Percentiles rank a stretch among this genome's conserved stretches.
Conservation (phyloP, 2,888 invertebrate species). For the Machimus rusticus region DNA sequence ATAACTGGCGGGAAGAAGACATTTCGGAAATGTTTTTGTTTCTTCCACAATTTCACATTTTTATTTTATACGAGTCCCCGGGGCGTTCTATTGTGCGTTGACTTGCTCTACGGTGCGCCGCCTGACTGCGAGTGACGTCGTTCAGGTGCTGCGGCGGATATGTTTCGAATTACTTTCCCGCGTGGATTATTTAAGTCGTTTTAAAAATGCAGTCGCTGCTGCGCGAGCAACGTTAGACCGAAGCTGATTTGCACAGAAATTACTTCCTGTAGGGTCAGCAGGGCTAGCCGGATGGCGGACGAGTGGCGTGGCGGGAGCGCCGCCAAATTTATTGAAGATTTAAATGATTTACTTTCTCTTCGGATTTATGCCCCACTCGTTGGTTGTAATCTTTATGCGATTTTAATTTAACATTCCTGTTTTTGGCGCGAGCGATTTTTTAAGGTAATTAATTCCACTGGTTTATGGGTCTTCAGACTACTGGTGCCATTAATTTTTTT, state of each 20-base stretch:
- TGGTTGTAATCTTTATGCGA: background rate
- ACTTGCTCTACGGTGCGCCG: background rate
- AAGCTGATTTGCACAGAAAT: slow-evolving; percentile 20
- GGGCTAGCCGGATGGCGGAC: background rate
- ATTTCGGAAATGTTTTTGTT: slow-evolving; percentile 26
- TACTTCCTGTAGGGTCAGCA: background rate
- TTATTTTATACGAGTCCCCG: background rate
- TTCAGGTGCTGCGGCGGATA: background rate
- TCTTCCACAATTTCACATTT: background rate
- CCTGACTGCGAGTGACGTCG: background rate
- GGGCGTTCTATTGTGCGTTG: background rate
- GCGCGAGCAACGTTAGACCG: background rate
- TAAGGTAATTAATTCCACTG: background rate
- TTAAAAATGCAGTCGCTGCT: background rate
- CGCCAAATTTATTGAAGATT: background rate
- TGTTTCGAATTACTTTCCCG: background rate
- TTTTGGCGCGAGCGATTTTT: background rate
- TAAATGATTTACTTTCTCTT: slow-evolving; percentile 5
- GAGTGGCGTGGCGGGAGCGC: background rate
- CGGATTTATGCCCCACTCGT: background rate
- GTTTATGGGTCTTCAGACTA: background rate
- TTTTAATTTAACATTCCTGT: background rate
- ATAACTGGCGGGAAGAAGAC: slow-evolving; percentile 11
- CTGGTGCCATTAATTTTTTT: background rate
- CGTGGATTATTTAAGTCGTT: background rate